These are phyloP conservation scores for Rafetus swinhoei DNA, from an alignment of 2,113 vertebrate species.

Conservation along the genomic window DNA sequence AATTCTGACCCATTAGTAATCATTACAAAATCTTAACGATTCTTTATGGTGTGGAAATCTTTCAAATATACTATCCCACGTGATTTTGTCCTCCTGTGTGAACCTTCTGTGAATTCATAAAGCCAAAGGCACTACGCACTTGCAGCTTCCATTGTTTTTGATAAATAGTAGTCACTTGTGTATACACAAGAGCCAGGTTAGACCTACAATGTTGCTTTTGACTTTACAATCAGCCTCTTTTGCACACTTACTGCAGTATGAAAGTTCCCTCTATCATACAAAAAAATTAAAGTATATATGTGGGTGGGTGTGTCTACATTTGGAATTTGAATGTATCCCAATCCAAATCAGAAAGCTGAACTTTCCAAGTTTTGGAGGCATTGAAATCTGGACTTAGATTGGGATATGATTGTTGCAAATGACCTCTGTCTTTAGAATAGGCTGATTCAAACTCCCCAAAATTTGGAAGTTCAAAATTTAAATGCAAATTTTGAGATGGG, in stretches of 20 bases:
- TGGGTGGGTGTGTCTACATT: too few species aligned
- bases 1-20: accelerated
- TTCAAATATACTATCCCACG: neutral
- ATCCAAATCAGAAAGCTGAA: neutral
- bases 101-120: neutral
- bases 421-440: too few species aligned
- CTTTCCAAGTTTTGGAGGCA: neutral
- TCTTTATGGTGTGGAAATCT: neutral
- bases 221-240: neutral
- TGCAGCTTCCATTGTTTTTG: neutral
- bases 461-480: neutral
- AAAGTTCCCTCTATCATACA: neutral
- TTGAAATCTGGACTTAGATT: neutral
- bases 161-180: neutral
- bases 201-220: neutral
- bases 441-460: neutral
- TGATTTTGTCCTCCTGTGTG: neutral
- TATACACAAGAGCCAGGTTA: neutral
- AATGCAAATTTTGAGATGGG: neutral
- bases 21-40: neutral
- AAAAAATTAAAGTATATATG: neutral
- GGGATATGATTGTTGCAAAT: neutral
- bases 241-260: neutral
- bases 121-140: neutral
- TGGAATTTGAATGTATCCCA: neutral